Conservation (phyloP, 1,140 invertebrate species). For the Drosophila nannoptera region DNA sequence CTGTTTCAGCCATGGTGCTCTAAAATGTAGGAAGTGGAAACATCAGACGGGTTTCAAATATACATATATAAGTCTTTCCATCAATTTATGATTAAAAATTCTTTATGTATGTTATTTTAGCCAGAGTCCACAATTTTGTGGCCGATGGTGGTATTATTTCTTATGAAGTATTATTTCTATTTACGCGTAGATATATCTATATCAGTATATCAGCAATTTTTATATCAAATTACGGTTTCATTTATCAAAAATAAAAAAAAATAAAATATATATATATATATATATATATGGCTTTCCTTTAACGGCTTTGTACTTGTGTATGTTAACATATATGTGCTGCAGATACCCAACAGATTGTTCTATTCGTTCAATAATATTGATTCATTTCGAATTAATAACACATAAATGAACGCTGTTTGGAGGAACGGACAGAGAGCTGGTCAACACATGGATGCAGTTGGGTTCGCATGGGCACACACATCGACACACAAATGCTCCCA, state of each 20-base stretch:
- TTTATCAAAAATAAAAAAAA: background rate
- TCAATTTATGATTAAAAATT: no score
- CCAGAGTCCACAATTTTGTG: no score
- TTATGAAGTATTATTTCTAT: no score
- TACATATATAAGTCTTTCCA: no score
- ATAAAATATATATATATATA: background rate
- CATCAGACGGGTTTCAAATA: no score
- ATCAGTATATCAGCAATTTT: no score
- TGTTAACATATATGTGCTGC: slow-evolving; percentile 5
- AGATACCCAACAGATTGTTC: slow-evolving; percentile 4
- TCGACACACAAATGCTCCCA: background rate
- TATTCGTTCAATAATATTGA: slow-evolving; percentile 59
- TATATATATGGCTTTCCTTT: background rate
- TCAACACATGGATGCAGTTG: slow-evolving; percentile 33
- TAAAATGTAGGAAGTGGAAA: background rate
- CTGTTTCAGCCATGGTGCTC: slow-evolving; percentile 64
- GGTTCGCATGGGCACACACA: slow-evolving; percentile 5
- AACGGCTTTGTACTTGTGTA: background rate
- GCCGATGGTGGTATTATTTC: no score
- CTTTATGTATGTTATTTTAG: no score
- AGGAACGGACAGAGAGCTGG: slow-evolving; percentile 19
- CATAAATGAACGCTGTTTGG: slow-evolving; percentile 50
- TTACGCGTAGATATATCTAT: no score
- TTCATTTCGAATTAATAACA: slow-evolving; percentile 73
- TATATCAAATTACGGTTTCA: no score